Evolutionary conservation across 2,797 vertebrate species (phyloP).

Genomic region (Natrix natrix): DNA sequence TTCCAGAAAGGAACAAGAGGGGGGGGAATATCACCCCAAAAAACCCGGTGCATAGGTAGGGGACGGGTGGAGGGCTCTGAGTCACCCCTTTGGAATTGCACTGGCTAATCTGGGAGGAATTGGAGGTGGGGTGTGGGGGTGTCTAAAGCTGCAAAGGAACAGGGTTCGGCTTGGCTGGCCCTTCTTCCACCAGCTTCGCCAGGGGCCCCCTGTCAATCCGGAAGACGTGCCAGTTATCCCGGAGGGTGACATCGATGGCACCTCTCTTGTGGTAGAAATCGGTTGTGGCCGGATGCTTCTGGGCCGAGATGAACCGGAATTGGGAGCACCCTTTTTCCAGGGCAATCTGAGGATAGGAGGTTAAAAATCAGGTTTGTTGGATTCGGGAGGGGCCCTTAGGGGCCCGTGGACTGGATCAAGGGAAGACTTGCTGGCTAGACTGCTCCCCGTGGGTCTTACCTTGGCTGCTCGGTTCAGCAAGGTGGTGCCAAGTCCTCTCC

Average conservation of each 20-base stretch:
- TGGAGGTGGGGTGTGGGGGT: no score
- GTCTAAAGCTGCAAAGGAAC: background rate
- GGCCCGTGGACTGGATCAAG: background rate
- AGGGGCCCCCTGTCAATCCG: background rate
- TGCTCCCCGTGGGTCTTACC: background rate
- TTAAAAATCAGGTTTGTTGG: background rate
- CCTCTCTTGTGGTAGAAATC: conserved; percentile 11
- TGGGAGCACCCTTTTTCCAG: conserved; percentile 9
- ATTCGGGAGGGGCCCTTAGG: background rate
- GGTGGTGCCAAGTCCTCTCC: conserved; percentile 14
- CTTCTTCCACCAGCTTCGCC: background rate
- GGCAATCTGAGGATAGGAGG: background rate
- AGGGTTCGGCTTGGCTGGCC: background rate
- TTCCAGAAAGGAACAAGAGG: background rate
- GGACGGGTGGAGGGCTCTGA: background rate
- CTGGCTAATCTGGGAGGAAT: background rate
- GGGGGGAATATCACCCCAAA: background rate
- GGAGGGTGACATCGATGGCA: background rate
- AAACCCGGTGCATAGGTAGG: accelerated
- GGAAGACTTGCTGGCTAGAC: background rate
- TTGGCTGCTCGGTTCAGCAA: background rate
- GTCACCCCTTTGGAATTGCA: background rate
- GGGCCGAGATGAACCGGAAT: background rate
- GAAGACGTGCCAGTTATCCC: background rate
- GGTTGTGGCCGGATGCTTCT: background rate